Evolutionary conservation across 1,140 invertebrate species (phyloP).

Genomic region (Rhagoletis zephyria): DNA sequence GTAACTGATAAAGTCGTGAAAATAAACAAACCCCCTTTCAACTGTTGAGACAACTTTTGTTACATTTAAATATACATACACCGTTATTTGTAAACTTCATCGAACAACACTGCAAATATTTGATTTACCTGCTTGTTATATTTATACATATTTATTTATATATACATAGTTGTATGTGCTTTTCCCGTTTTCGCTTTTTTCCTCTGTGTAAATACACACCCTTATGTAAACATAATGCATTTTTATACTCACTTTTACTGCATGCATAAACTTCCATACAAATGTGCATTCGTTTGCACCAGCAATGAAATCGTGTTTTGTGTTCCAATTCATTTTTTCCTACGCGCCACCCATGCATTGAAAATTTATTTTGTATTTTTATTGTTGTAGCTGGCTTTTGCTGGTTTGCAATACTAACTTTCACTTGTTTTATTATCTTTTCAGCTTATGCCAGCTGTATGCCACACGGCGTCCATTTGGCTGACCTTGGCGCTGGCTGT

Average conservation of each 20-base stretch:
- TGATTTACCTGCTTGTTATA: neutral
- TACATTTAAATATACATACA: neutral
- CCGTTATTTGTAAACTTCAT: neutral
- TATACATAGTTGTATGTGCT: no score
- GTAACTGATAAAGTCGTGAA: no score
- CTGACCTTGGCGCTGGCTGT: constrained; percentile 88
- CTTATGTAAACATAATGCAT: no score
- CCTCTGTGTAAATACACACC: no score
- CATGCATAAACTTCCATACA: no score
- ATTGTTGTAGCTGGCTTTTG: neutral
- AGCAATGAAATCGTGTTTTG: neutral
- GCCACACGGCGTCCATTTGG: constrained; percentile 94
- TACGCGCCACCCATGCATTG: neutral
- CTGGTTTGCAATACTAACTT: neutral
- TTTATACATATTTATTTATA: no score
- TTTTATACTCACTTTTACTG: no score
- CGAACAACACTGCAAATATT: constrained; percentile 14
- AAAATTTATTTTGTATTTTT: neutral
- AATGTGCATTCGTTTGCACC: neutral
- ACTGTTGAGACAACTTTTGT: neutral
- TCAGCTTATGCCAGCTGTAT: constrained; percentile 86
- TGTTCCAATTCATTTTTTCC: neutral
- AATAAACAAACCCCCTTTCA: no score
- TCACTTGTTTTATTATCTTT: constrained; percentile 60
- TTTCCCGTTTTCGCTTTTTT: no score